Conservation (phyloP, 2,888 invertebrate species). For the Pinctada fucata region DNA sequence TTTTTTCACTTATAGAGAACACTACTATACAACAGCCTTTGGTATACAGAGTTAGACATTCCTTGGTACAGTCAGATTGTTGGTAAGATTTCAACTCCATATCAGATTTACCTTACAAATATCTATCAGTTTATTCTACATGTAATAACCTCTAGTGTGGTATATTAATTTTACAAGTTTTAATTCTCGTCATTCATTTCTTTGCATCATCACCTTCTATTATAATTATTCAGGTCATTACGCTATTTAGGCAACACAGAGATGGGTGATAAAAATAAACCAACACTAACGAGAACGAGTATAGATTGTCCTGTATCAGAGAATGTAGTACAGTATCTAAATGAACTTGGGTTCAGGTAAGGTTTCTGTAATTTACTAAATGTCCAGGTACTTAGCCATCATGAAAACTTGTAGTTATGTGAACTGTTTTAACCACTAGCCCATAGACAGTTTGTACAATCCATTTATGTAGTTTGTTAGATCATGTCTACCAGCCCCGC, state of each 20-base stretch:
- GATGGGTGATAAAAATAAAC: constrained; percentile 89
- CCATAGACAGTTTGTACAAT: too few species aligned
- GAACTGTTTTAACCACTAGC: too few species aligned
- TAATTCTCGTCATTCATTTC: too few species aligned
- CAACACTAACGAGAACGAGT: constrained; percentile 93
- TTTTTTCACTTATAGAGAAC: constrained; percentile 46
- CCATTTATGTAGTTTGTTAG: too few species aligned
- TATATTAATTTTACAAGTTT: too few species aligned
- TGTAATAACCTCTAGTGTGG: too few species aligned
- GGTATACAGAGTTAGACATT: constrained; percentile 88
- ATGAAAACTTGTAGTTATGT: too few species aligned
- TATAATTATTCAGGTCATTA: constrained; percentile 82
- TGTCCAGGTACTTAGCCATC: background rate
- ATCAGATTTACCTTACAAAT: too few species aligned
- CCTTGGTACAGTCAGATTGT: constrained; percentile 86
- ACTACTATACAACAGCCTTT: constrained; percentile 57
- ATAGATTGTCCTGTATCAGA: constrained; percentile 94
- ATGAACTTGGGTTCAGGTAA: constrained; percentile 86
- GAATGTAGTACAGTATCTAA: constrained; percentile 92
- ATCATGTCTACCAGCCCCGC: too few species aligned
- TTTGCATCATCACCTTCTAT: too few species aligned
- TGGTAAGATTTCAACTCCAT: constrained; percentile 45
- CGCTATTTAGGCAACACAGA: constrained; percentile 95
- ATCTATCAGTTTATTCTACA: too few species aligned
- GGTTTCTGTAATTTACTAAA: constrained; percentile 22